Evolutionary conservation across 2,113 vertebrate genomes (phyloP).

Genomic region (Dicrurus megarhynchus): DNA sequence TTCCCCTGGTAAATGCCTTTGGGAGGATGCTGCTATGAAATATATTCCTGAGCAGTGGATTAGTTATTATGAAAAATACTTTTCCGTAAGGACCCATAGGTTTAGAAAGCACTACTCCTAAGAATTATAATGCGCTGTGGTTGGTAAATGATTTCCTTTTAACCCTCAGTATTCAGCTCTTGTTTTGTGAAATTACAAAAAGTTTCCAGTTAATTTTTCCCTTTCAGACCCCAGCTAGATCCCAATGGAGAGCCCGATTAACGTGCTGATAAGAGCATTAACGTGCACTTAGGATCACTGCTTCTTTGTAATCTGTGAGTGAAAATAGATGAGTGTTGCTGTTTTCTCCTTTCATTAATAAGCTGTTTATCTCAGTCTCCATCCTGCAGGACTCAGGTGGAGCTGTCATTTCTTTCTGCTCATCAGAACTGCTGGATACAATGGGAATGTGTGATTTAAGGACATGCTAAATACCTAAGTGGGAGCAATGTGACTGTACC

Average conservation of each 20-base stretch:
- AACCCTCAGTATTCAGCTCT: neutral
- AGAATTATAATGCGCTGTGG: fast-evolving
- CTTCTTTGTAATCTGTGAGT: neutral
- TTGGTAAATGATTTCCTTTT: neutral
- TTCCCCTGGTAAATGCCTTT: neutral
- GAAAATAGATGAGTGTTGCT: neutral
- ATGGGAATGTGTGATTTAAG: neutral
- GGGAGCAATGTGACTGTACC: neutral
- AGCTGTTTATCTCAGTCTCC: neutral
- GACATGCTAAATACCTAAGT: fast-evolving
- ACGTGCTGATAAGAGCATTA: neutral
- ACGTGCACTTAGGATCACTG: neutral
- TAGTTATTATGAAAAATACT: neutral
- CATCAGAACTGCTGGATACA: neutral
- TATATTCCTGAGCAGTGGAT: neutral
- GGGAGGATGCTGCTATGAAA: neutral
- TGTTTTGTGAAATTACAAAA: neutral
- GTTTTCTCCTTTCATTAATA: neutral
- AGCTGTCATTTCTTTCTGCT: neutral
- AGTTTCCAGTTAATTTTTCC: neutral
- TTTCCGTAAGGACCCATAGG: neutral
- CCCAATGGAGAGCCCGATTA: neutral
- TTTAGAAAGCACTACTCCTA: neutral
- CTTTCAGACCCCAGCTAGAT: neutral
- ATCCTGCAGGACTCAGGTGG: neutral